Evolutionary conservation across 2,888 invertebrate species (phyloP), one percentile per base, ranked within the genome.

Genomic region (Brachyopa scutellaris): DNA sequence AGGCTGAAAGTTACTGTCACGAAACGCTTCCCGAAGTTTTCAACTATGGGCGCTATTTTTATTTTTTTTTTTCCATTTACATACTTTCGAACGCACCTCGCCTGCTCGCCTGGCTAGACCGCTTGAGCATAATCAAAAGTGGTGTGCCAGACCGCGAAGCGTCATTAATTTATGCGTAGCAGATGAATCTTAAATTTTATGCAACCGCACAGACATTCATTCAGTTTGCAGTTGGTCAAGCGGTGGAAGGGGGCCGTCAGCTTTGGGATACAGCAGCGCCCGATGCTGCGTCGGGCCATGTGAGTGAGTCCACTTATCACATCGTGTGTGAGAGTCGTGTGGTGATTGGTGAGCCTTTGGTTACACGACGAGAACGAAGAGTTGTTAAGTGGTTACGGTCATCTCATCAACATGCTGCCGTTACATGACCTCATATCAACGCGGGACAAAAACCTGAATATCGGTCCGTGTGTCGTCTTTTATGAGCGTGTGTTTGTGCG

Each of bases 121-220:
- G 59, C 57, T 19, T 51, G 9, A 33, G 70, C 31, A 45, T 40
- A 49, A 74, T 74, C 47, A 64, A 66, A 66, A 55, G 49, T 49
- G 55, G 36, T 38, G 23, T 55, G 47, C 53, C 26, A 53, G 59
- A 82, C 82, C 82, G 53, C 66, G 70, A 55, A 70, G 57, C 45
- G 15, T 59, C 64, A 29, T 70, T 82, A 72, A 82, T 82, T 77
- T 82, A 82, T 82, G 77, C 70, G 59, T 31, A 62, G 64, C 66
- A 72, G 77, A 82, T 70, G 82, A 82, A 77, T 77, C 82, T 82
- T 77, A 66, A 82, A 82, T 77, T 77, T 82, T 77, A 82, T 82
- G 66, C 77, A 72, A 82, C 77, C 82, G 19, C 77, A 76, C 31
- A 55, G 47, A 62, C 40, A 61, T 51, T 47, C 66, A 73, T 59